Evolutionary conservation across 1,140 invertebrate genomes (phyloP), one percentile per base, ranked within the genome.

Genomic region (Bombyx mandarina): DNA sequence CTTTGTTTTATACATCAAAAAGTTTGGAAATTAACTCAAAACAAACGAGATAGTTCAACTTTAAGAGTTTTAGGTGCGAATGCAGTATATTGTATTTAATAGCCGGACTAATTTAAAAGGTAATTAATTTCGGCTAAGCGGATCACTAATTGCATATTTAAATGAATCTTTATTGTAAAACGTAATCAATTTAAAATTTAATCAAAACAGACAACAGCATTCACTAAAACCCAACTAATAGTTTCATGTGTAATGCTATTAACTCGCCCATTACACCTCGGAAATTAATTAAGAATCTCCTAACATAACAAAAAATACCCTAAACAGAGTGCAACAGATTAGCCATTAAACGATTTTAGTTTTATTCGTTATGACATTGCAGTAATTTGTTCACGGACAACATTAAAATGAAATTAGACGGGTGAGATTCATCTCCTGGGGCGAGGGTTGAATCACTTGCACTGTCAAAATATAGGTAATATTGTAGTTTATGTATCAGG

Each of bases 301-400:
- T 73, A 49, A 71, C 61, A 62, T 59, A 73, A 62, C 75, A 78
- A 77, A 80, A 84, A 67, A 72, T 53, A 60, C 74, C 69, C 68
- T 67, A 61, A 60, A 68, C 73, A 77, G 80, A 77, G 79, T 85
- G 82, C 61, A 75, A 66, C 64, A 71, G 69, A 77, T 75, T 74
- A 78, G 69, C 65, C 71, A 79, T 79, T 80, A 75, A 26, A 67
- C 74, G 63, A 62, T 69, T 77, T 75, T 75, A 75, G 70, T 77
- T 77, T 79, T 71, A 75, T 74, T 71, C 66, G 65, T 67, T 77
- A 82, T 81, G 79, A 83, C 73, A 75, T 56, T 71, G 75, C 79
- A 78, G 77, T 84, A 84, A 84, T 86, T 80, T 73, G 77, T 79
- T 77, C 75, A 80, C 79, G 71, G 72, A 77, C 75, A 72, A 77